phyloP scores from a whole-genome alignment of 2,888 invertebrate species.

The Drosophila hamatofila region DNA sequence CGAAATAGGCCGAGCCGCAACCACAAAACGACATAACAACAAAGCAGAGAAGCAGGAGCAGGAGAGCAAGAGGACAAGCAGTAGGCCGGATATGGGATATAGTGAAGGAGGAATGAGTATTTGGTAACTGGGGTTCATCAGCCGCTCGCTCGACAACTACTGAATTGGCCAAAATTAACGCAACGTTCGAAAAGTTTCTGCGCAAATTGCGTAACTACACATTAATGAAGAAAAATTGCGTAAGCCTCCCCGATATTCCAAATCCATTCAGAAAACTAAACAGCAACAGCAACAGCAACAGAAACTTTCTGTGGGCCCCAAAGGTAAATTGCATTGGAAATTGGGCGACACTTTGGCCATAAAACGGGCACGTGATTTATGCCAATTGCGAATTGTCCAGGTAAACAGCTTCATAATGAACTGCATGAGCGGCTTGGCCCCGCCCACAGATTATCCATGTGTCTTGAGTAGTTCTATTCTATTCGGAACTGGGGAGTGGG shows the following conservation, averaged over 20 bases:
- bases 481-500: not conserved
- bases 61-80: conserved; percentile 2
- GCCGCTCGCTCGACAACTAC: conserved; percentile 30
- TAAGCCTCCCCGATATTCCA: not conserved
- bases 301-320: conserved; percentile 18
- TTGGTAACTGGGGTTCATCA: conserved; percentile 32
- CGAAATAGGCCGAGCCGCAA: conserved; percentile 74
- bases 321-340: conserved; percentile 62
- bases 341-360: conserved; percentile 77
- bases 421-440: conserved; percentile 37
- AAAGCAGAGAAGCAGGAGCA: conserved; percentile 39
- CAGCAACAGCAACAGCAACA: conserved; percentile 3
- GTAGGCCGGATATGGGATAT: conserved; percentile 1
- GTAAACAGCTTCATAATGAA: conserved; percentile 78
- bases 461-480: conserved; percentile 13
- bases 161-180: conserved; percentile 81
- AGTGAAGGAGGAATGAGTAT: not conserved
- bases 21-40: conserved; percentile 71
- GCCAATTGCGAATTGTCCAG: conserved; percentile 72
- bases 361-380: conserved; percentile 74
- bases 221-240: conserved; percentile 72
- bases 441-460: conserved; percentile 25
- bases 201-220: conserved; percentile 79
- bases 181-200: conserved; percentile 66
- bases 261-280: conserved; percentile 26